Evolutionary conservation across 2,888 invertebrate genomes (phyloP).

Genomic region (Scrobipalpa costella): DNA sequence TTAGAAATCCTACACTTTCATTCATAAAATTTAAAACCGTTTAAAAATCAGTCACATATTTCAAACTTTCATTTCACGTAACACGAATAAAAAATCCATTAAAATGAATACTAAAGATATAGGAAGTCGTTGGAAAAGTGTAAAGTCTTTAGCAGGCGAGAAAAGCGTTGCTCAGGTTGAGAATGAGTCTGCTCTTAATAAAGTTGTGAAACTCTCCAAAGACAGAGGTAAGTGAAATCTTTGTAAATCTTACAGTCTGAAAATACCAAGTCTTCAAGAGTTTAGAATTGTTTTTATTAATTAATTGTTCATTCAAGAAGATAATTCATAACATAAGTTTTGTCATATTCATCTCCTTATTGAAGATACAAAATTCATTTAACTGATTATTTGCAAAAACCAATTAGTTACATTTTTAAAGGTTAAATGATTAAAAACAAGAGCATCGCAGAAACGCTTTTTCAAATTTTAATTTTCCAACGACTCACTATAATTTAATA

Average conservation of each 20-base stretch:
- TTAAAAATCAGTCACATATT: background rate
- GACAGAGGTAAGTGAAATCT: constrained; percentile 57
- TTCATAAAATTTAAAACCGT: constrained; percentile 22
- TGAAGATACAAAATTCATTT: no score
- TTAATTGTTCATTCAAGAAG: no score
- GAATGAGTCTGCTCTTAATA: constrained; percentile 46
- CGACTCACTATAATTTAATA: constrained; percentile 31
- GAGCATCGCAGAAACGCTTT: constrained; percentile 35
- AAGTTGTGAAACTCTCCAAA: constrained; percentile 53
- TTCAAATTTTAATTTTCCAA: constrained; percentile 30
- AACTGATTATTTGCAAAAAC: no score
- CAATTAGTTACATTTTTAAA: background rate
- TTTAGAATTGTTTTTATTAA: no score
- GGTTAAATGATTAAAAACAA: constrained; percentile 30
- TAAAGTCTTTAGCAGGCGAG: constrained; percentile 55
- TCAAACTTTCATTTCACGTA: background rate
- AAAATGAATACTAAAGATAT: constrained; percentile 45
- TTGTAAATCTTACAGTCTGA: background rate
- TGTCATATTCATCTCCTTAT: no score
- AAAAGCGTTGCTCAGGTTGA: constrained; percentile 42
- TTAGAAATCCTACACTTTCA: background rate
- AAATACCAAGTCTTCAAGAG: background rate
- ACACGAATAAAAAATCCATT: background rate
- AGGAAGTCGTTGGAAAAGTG: constrained; percentile 64
- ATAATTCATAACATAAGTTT: no score